These are phyloP conservation scores for Thalassoma bifasciatum DNA, from an alignment of 2,113 vertebrate species.

Conservation along the genomic window DNA sequence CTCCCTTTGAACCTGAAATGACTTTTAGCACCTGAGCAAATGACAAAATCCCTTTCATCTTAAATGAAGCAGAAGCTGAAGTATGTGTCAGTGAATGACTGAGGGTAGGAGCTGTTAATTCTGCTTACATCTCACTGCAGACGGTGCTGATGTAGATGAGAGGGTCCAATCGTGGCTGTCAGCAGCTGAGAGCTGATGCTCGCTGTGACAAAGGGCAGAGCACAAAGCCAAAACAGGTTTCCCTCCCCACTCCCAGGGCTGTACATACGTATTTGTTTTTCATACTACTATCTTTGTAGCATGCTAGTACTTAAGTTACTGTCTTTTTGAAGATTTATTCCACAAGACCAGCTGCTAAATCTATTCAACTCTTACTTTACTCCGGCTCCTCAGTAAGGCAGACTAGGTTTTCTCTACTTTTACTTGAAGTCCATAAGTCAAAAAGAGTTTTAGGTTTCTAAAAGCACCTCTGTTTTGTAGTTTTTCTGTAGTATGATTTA, in stretches of 20 bases:
- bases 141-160: conserved; percentile 64
- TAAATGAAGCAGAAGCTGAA: conserved; percentile 39
- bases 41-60: conserved; percentile 48
- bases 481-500: too few relatives aligned
- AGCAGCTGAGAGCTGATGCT: conserved; percentile 40
- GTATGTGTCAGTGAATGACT: conserved; percentile 36
- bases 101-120: conserved; percentile 42
- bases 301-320: too few relatives aligned
- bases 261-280: too few relatives aligned
- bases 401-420: too few relatives aligned
- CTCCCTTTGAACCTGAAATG: conserved; percentile 9
- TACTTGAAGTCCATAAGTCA: too few relatives aligned
- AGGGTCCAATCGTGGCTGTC: conserved; percentile 52
- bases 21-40: conserved; percentile 38
- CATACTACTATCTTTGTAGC: too few relatives aligned
- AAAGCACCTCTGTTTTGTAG: too few relatives aligned
- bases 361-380: too few relatives aligned
- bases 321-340: too few relatives aligned
- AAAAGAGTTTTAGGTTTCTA: too few relatives aligned
- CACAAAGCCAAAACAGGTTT: not conserved
- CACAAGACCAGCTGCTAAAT: too few relatives aligned
- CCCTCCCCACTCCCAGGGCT: not conserved
- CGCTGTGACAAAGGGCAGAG: conserved; percentile 54
- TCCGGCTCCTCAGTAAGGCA: too few relatives aligned
- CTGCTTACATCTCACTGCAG: conserved; percentile 22